Evolutionary conservation across 2,888 invertebrate genomes (phyloP), one percentile per base, ranked within the genome.

Genomic region (Apocheima hispidaria): DNA sequence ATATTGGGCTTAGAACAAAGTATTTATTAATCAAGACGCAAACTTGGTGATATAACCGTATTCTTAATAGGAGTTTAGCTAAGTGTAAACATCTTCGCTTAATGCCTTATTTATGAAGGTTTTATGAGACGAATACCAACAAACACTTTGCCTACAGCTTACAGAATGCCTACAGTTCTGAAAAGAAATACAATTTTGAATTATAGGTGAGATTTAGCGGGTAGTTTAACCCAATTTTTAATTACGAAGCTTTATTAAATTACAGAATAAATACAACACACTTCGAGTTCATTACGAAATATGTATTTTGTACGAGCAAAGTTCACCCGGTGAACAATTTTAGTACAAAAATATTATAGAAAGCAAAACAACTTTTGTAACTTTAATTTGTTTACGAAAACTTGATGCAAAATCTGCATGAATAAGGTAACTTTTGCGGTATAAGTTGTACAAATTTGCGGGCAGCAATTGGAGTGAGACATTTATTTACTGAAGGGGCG

Each of bases 401-500:
- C 68, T 65, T 60, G 59, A 51, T 59, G 60, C 65, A 60, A 40
- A 67, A 67, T 65, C 60, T 62, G 62, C 56, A 61, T 62, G 60
- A 62, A 59, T 63, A 52, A 50, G 38, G 20, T 36, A 65, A 64
- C 43, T 67, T 71, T 64, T 58, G 56, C 63, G 56, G 66, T 69
- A 73, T 68, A 66, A 70, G 60, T 67, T 69, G 61, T 70, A 66
- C 63, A 71, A 71, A 69, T 74, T 69, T 70, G 60, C 63, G 58
- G 59, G 61, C 59, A 68, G 66, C 72, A 74, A 78, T 71, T 66
- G 72, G 67, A 77, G 70, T 71, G 74, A 75, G 73, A 75, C 69
- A 77, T 80, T 77, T 81, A 75, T 80, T 75, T 72, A 71, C 70
- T 68, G 41, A 61, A 53, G 65, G 26, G 69, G 70, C 33, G 68